Evolutionary conservation across 2,797 vertebrate species (phyloP).

Genomic region (Crocodylus rhombifer): DNA sequence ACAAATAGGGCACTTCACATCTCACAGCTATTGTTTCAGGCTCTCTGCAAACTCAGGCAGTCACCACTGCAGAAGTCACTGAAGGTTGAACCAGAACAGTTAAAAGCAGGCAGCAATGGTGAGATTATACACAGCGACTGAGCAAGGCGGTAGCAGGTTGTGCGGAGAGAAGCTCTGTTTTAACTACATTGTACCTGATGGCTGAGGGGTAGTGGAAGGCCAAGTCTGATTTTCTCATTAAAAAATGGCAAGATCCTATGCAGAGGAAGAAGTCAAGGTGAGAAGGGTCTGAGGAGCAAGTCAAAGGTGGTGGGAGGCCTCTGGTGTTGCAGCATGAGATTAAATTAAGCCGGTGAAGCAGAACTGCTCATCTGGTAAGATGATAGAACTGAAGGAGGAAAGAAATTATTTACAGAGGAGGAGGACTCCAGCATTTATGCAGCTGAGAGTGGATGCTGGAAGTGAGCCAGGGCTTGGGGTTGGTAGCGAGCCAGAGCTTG

Average conservation of each 20-base stretch:
- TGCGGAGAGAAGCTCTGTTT: not conserved
- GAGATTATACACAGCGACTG: not conserved
- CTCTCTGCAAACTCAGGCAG: conserved; percentile 6
- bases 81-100: not conserved
- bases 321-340: no score
- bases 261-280: not conserved
- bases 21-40: not conserved
- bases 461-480: no score
- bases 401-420: no score
- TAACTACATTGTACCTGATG: not conserved
- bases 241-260: not conserved
- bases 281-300: not conserved
- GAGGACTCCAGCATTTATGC: no score
- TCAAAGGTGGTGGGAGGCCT: no score
- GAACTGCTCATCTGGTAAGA: no score
- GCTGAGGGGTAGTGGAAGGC: not conserved
- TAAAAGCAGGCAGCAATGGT: not conserved
- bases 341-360: no score
- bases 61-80: not conserved
- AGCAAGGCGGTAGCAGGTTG: no score
- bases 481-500: no score
- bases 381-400: no score
- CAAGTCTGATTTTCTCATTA: no score
- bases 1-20: not conserved
- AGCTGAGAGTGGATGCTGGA: no score